Evolutionary conservation across 2,888 invertebrate species (phyloP).

Genomic region (Microctonus aethiopoides): DNA sequence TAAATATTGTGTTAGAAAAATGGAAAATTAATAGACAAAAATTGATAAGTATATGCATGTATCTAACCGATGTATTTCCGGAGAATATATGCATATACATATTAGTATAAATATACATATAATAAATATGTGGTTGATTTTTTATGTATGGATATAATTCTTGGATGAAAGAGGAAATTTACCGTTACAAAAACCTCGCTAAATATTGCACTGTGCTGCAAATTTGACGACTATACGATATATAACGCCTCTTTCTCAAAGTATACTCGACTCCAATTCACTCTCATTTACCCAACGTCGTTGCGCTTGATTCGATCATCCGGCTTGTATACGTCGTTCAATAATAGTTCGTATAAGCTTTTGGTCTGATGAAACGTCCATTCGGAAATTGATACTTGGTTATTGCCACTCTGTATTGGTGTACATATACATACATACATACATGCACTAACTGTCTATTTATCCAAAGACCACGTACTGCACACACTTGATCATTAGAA

Average conservation of each 20-base stretch:
- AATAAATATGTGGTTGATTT: no score
- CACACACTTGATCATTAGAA: no score
- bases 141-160: not conserved
- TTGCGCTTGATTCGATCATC: constrained; percentile 38
- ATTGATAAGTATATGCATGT: no score
- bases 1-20: not conserved
- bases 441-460: no score
- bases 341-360: constrained; percentile 42
- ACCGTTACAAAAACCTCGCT: no score
- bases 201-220: no score
- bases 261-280: no score
- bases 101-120: no score
- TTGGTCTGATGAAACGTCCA: constrained; percentile 27
- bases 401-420: constrained; percentile 26
- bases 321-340: constrained; percentile 36
- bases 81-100: not conserved
- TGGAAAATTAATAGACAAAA: constrained; percentile 7
- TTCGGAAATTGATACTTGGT: constrained; percentile 32
- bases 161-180: not conserved
- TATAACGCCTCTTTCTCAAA: no score
- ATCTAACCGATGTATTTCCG: constrained; percentile 14
- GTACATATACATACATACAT: not conserved
- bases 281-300: no score
- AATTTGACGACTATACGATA: no score
- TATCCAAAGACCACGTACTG: no score